Evolutionary conservation across 2,797 vertebrate genomes (phyloP).

Genomic region (Falco columbarius): DNA sequence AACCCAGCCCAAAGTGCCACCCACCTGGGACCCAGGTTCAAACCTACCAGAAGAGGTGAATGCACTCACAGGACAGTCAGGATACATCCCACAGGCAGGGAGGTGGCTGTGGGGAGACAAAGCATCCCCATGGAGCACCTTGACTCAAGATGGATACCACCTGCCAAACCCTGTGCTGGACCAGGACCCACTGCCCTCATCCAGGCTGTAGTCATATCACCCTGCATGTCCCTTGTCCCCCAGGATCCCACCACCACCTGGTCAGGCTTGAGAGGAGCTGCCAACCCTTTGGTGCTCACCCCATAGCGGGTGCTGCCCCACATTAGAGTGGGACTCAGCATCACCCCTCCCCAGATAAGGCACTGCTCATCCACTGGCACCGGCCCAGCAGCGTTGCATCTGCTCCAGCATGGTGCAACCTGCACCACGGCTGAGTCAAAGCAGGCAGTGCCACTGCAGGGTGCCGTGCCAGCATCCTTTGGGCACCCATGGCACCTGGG

Average conservation of each 20-base stretch:
- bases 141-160: not conserved
- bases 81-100: fast-evolving
- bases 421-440: fast-evolving
- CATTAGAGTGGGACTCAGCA: not conserved
- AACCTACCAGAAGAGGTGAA: not conserved
- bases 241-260: not conserved
- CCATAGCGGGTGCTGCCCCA: fast-evolving
- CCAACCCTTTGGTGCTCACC: not conserved
- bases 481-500: not conserved
- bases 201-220: not conserved
- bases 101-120: not conserved
- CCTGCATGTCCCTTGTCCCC: not conserved
- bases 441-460: fast-evolving
- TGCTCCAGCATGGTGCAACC: not conserved
- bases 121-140: not conserved
- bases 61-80: not conserved
- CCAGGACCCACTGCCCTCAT: not conserved
- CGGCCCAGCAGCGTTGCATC: not conserved
- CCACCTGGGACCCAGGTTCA: fast-evolving
- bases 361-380: not conserved
- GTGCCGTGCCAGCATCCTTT: not conserved
- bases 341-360: not conserved
- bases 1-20: not conserved
- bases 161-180: not conserved
- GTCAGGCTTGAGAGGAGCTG: not conserved